Evolutionary conservation across 2,888 invertebrate genomes (phyloP).

Genomic region (Polyommatus icarus): DNA sequence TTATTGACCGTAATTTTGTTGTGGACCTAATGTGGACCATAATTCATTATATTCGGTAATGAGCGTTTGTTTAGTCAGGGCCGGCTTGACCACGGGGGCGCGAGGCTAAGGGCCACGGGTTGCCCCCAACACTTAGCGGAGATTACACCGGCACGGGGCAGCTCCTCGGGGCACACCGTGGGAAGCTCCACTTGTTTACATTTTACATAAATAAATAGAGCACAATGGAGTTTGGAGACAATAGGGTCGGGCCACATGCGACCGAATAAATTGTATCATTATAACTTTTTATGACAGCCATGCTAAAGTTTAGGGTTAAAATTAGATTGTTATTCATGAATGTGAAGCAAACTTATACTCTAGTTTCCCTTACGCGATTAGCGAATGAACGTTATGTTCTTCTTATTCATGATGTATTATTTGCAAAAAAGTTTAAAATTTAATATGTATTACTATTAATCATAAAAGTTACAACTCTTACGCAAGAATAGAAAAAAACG

Average conservation of each 20-base stretch:
- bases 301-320: not conserved
- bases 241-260: conserved; percentile 1
- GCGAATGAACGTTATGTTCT: not conserved
- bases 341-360: not conserved
- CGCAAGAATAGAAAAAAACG: too few relatives aligned
- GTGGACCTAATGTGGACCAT: not conserved
- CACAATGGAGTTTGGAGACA: conserved; percentile 7
- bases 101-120: not conserved
- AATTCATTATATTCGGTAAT: not conserved
- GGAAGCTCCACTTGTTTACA: conserved; percentile 16
- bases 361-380: not conserved
- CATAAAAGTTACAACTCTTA: too few relatives aligned
- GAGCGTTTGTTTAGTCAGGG: conserved; percentile 8
- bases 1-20: not conserved
- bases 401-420: not conserved
- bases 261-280: conserved; percentile 11
- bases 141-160: not conserved
- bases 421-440: too few relatives aligned
- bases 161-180: not conserved
- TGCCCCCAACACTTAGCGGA: not conserved
- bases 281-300: not conserved
- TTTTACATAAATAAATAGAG: conserved; percentile 16
- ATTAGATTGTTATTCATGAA: not conserved
- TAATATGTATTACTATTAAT: too few relatives aligned
- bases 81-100: conserved; percentile 9